A percentile compares a stretch with the other conserved stretches of the same genome.
phyloP scores from a whole-genome alignment of 2,888 invertebrate genomes.

The Chloromyia formosa region DNA sequence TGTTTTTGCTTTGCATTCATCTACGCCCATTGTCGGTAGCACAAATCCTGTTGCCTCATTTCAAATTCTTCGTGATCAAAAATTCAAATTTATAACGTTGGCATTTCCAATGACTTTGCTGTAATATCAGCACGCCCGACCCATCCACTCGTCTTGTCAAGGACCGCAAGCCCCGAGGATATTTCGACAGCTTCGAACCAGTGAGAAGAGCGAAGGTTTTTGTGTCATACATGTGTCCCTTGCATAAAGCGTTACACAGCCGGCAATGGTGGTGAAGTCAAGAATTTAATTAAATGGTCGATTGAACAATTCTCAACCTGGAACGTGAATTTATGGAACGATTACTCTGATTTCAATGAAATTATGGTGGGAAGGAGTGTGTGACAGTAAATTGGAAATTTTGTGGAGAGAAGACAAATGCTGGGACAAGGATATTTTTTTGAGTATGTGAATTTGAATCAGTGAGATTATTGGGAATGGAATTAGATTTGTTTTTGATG shows the following conservation, averaged over 20 bases:
- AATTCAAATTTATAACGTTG: constrained; percentile 12
- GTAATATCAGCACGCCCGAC: not conserved
- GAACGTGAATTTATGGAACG: constrained; percentile 21
- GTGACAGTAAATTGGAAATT: not conserved
- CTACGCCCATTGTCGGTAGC: too few species aligned
- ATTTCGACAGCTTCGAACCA: too few species aligned
- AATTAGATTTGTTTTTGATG: too few species aligned
- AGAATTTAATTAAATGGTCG: constrained; percentile 42
- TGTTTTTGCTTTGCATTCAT: too few species aligned
- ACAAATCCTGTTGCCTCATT: not conserved
- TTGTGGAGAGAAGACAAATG: too few species aligned
- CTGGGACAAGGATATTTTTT: too few species aligned
- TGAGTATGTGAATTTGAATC: too few species aligned
- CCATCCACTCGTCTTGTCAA: too few species aligned
- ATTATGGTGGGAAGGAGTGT: not conserved
- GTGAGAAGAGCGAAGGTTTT: not conserved
- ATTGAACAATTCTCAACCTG: constrained; percentile 34
- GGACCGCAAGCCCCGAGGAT: too few species aligned
- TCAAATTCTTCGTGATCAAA: constrained; percentile 1
- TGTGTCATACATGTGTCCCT: constrained; percentile 3
- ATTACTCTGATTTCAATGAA: constrained; percentile 11
- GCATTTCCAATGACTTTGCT: constrained; percentile 17
- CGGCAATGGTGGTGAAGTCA: not conserved
- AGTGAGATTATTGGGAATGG: too few species aligned
- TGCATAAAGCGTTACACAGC: not conserved